A percentile compares a stretch with the other conserved stretches of the same genome.
Conservation (phyloP, 2,113 vertebrate species). For the Panthera uncia region DNA sequence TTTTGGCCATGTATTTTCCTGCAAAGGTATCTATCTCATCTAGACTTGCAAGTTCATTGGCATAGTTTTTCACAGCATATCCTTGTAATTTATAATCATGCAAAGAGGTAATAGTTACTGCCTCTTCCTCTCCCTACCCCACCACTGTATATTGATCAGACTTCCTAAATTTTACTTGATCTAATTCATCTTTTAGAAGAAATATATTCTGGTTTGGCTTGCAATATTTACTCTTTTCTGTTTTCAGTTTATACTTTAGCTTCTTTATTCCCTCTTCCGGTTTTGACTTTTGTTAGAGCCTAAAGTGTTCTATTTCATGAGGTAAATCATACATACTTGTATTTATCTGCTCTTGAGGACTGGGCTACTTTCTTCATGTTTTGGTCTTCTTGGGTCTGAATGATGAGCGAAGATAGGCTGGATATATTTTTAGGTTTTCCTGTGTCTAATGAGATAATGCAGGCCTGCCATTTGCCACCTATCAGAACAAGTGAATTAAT, state of each 20-base stretch:
- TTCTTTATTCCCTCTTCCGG: background rate
- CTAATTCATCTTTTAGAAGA: slow-evolving; percentile 22
- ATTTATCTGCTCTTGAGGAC: background rate
- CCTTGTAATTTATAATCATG: background rate
- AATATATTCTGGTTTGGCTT: slow-evolving; percentile 18
- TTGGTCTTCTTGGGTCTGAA: background rate
- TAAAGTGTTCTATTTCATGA: background rate
- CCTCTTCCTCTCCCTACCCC: background rate
- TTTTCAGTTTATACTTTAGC: slow-evolving; percentile 1
- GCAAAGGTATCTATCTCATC: background rate
- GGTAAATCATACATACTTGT: background rate
- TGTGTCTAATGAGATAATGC: background rate
- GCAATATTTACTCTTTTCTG: background rate
- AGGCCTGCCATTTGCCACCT: background rate
- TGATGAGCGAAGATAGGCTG: background rate
- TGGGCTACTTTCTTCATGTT: background rate
- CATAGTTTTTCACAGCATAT: background rate
- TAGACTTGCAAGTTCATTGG: background rate
- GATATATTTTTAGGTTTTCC: background rate
- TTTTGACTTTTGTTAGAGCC: background rate
- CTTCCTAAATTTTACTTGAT: slow-evolving; percentile 11
- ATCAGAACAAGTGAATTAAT: background rate
- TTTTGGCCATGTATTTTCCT: background rate
- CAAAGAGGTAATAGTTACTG: background rate
- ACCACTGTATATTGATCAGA: background rate